A percentile compares a stretch with the other conserved stretches of the same genome.
Conservation (phyloP, 2,797 vertebrate species). For the Tenualosa thibaudeaui region DNA sequence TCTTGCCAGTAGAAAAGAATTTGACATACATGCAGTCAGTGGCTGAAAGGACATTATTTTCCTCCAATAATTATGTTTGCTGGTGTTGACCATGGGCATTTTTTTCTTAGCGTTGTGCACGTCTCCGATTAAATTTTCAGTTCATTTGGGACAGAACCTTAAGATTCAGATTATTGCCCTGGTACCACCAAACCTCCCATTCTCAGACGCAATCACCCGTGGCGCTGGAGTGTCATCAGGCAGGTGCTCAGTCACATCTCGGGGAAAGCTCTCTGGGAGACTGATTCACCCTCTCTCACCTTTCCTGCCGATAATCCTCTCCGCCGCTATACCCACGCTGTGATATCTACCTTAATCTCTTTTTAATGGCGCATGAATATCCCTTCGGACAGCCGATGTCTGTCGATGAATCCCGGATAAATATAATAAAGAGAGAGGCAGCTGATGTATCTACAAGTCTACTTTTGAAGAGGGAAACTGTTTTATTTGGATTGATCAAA, state of each 20-base stretch:
- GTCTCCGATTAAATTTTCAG: not conserved
- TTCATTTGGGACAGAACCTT: not conserved
- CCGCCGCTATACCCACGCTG: slow-evolving; percentile 58
- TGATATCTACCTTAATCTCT: slow-evolving; percentile 73
- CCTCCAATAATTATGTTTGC: not conserved
- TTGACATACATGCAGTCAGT: not conserved
- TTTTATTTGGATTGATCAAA: not conserved
- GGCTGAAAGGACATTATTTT: not conserved
- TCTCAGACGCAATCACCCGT: slow-evolving; percentile 24
- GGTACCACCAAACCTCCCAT: not conserved
- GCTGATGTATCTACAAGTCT: not conserved
- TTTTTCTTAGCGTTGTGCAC: not conserved
- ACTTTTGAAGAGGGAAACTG: not conserved
- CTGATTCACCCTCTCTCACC: slow-evolving; percentile 59
- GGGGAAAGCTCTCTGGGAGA: slow-evolving; percentile 35
- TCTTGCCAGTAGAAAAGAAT: not conserved
- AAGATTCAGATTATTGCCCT: not conserved
- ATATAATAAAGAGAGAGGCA: not conserved
- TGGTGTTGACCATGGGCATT: not conserved
- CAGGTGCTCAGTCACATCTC: slow-evolving; percentile 59
- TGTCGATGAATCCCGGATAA: not conserved
- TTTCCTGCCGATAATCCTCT: slow-evolving; percentile 67
- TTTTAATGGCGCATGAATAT: slow-evolving; percentile 73
- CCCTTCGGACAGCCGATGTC: slow-evolving; percentile 53
- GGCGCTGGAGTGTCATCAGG: slow-evolving; percentile 34